Conservation (phyloP, 2,113 vertebrate genomes). For the Engystomops pustulosus region DNA sequence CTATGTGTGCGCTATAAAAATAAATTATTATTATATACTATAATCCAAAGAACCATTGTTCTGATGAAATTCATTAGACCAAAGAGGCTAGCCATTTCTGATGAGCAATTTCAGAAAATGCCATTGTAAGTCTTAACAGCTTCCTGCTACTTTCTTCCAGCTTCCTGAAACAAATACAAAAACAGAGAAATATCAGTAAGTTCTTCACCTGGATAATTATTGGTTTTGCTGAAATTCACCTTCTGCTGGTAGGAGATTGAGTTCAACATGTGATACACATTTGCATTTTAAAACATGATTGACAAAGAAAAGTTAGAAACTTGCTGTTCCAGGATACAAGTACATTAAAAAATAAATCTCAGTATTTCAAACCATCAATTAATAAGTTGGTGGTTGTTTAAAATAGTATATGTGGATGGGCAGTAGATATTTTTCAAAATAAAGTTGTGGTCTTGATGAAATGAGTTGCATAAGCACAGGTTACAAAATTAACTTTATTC, state of each 20-base stretch:
- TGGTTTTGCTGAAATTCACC: constrained; percentile 35
- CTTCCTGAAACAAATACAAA: constrained; percentile 9
- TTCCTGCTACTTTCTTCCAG: constrained; percentile 26
- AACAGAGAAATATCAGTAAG: constrained; percentile 38
- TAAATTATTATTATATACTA: neutral
- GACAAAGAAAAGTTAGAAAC: constrained; percentile 49
- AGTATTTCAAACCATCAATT: constrained; percentile 62
- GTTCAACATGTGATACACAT: constrained; percentile 20
- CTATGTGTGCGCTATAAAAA: too few relatives aligned
- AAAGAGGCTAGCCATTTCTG: neutral
- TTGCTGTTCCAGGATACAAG: constrained; percentile 65
- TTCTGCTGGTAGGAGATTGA: neutral
- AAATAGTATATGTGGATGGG: constrained; percentile 63
- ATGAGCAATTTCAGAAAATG: neutral
- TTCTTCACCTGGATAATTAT: constrained; percentile 43
- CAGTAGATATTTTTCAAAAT: constrained; percentile 64
- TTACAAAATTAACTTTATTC: neutral
- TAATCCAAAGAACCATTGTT: neutral
- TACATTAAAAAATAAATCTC: constrained; percentile 25
- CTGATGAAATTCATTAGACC: neutral
- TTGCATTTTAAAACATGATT: neutral
- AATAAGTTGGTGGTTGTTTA: constrained; percentile 67
- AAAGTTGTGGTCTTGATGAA: constrained; percentile 64
- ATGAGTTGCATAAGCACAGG: neutral
- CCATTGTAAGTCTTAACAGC: neutral